Conservation (phyloP, 2,797 vertebrate species). For the Apogon talboti region DNA sequence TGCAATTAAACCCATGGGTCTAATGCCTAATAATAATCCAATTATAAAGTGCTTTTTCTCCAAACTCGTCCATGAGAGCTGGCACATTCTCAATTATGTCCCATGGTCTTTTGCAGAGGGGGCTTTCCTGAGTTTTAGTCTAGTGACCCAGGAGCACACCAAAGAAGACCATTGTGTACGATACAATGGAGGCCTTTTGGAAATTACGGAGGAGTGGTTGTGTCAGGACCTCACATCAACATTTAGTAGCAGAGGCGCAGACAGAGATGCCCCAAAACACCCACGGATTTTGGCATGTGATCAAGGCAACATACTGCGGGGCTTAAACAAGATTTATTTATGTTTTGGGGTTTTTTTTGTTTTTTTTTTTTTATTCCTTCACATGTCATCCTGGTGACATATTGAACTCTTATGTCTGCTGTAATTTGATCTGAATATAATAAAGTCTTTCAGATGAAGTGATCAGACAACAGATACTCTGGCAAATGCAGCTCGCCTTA, state of each 20-base stretch:
- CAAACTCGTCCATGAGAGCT: conserved; percentile 48
- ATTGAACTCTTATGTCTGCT: conserved; percentile 14
- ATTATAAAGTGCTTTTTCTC: conserved; percentile 53
- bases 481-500: conserved; percentile 8
- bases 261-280: conserved; percentile 47
- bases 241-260: conserved; percentile 51
- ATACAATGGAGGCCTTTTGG: conserved; percentile 76
- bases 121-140: conserved; percentile 68
- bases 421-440: conserved; percentile 30
- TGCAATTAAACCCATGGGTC: conserved; percentile 32
- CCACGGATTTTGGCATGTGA: conserved; percentile 40
- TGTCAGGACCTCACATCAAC: conserved; percentile 64
- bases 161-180: conserved; percentile 74
- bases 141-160: conserved; percentile 39
- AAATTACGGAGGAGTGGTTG: conserved; percentile 62
- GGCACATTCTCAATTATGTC: conserved; percentile 61
- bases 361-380: conserved; percentile 28
- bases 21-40: conserved; percentile 54
- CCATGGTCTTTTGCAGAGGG: conserved; percentile 53
- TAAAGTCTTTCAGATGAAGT: conserved; percentile 23
- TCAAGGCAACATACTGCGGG: conserved; percentile 5
- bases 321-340: conserved; percentile 27
- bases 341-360: no score
- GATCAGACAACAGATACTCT: conserved; percentile 30
- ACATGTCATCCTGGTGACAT: conserved; percentile 10